Base-by-base conservation (phyloP, 2,113 vertebrate species). In the Ondatra zibethicus region DNA sequence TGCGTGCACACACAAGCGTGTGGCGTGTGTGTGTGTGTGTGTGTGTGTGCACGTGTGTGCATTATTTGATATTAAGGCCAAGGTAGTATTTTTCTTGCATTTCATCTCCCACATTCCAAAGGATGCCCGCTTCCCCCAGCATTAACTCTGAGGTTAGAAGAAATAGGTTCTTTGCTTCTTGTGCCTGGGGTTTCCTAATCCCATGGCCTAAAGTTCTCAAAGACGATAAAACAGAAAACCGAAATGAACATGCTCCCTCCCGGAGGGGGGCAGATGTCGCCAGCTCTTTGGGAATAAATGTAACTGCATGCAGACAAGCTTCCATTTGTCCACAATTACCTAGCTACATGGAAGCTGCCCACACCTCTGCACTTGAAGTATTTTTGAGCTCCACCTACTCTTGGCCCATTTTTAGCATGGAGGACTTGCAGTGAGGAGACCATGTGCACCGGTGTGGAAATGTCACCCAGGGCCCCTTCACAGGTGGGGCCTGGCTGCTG, bases 341-440 rank as follows among this genome's bases (percentile, higher is more conserved):
- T 97, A 95, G 93, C 92, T 89, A 27, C 88, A 78, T 90, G 91
- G 82, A 94, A 96, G 76, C 96, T 93, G 93, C 97, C 96, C 95
- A 97, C 97, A 90, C 94, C 65, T 86, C 96, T 96, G 95, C 96
- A 96, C 94, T 95, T 47, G 45, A 55, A 97, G 58, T 95, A 97
- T 97, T 98, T 98, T 94, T 97, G 96, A 96, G 97, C 89, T 95
- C 95, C 96, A 89, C 98, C 98, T 58, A 97, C 98, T 93, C 94
- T 19, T 50, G 58, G 19, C 58, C 94, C 95, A 50, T 94, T 97
- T 97, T 97, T 98, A 98, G 96, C 86, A 23, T 23, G 21, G 61
- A 90, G 95, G 61, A 96, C 93, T 58, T 39, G 70, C 94, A 93
- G 89, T 76, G 66, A 68, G 78, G 92, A 73, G 95, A 93, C 95